phyloP scores from a whole-genome alignment of 2,113 vertebrate species.

The Castor canadensis region DNA sequence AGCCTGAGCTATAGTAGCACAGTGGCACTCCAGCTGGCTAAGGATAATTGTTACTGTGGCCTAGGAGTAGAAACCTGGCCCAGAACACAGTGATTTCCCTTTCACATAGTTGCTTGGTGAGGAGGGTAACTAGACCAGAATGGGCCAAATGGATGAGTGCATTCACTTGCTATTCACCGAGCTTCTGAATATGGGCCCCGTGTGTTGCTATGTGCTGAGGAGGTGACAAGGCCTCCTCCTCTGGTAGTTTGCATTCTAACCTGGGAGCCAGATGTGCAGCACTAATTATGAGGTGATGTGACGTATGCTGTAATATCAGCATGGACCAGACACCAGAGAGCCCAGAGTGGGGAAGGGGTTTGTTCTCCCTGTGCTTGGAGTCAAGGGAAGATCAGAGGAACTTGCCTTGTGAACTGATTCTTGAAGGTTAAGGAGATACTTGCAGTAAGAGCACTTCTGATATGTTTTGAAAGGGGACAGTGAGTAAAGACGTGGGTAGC shows the following conservation, averaged over 20 bases:
- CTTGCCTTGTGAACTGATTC: slow-evolving; percentile 17
- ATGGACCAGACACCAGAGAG: neutral
- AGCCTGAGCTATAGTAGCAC: neutral
- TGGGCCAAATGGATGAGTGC: slow-evolving; percentile 6
- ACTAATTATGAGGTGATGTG: neutral
- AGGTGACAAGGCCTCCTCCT: neutral
- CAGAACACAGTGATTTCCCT: slow-evolving; percentile 9
- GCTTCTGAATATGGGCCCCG: neutral
- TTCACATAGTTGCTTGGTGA: slow-evolving; percentile 28
- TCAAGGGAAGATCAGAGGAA: slow-evolving; percentile 31
- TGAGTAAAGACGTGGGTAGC: neutral
- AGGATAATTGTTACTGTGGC: neutral
- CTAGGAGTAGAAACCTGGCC: slow-evolving; percentile 6
- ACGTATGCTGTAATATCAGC: neutral
- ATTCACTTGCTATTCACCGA: slow-evolving; percentile 14
- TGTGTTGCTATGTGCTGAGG: neutral
- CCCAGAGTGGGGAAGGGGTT: neutral
- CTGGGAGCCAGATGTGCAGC: neutral
- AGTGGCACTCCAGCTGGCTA: neutral
- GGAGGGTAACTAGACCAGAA: neutral
- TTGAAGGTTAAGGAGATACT: neutral
- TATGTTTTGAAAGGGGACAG: neutral
- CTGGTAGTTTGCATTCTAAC: neutral
- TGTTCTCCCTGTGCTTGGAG: neutral
- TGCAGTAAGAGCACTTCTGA: neutral